Evolutionary conservation across 2,888 invertebrate species (phyloP).

Genomic region (Apantesis nais): DNA sequence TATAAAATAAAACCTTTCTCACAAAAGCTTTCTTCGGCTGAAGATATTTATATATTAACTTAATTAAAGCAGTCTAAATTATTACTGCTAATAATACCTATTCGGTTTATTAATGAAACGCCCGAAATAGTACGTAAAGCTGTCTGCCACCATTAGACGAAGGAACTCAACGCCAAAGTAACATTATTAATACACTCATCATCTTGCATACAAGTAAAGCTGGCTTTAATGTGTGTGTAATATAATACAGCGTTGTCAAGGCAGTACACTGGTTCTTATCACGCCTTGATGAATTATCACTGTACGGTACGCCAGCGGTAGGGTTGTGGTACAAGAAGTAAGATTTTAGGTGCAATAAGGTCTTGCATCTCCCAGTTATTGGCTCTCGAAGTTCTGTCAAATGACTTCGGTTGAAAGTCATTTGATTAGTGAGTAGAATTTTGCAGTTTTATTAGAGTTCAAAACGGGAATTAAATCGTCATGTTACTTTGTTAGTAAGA

Average conservation of each 20-base stretch:
- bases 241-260: constrained; percentile 67
- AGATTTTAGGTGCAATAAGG: background rate
- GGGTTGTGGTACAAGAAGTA: constrained; percentile 38
- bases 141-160: constrained; percentile 16
- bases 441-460: background rate
- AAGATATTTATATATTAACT: background rate
- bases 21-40: background rate
- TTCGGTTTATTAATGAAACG: constrained; percentile 1
- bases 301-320: constrained; percentile 42
- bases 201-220: constrained; percentile 15
- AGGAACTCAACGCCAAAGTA: constrained; percentile 19
- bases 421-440: background rate
- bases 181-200: constrained; percentile 25
- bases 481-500: too few relatives aligned
- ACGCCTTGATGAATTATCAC: constrained; percentile 77
- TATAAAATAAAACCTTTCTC: background rate
- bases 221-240: constrained; percentile 54
- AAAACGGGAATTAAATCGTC: too few relatives aligned
- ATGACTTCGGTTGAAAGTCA: background rate
- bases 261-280: constrained; percentile 75
- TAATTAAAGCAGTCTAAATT: background rate
- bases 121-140: constrained; percentile 7
- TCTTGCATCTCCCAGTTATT: background rate
- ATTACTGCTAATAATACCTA: background rate
- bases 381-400: background rate